Base-by-base conservation (phyloP, 2,888 invertebrate species). In the Sinelater perroti region DNA sequence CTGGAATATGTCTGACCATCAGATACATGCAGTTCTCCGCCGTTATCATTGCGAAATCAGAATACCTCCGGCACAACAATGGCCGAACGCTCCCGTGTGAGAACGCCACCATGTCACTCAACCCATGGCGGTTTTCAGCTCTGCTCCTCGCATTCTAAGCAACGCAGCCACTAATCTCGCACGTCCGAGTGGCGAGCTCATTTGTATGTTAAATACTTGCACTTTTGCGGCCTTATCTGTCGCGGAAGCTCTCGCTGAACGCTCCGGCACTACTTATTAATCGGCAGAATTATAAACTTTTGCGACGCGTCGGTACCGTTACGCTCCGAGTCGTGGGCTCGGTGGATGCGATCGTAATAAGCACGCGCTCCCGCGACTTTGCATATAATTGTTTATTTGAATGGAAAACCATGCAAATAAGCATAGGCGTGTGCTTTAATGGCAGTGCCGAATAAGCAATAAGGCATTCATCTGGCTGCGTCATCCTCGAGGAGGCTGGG, bases 381-480 rank as follows among this genome's bases (percentile, higher is more conserved):
- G 49, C 49, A 49, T 49, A 49, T 38, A 49, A 49, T 49, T 49
- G 49, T 26, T 47, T 47, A 28, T 44, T 44, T 28, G 24, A 35
- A 49, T 49, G 35, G 35, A 36, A 49, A 49, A 49, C 36, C 21
- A 49, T 49, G 36, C 49, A 49, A 49, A 47, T 47, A 47, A 5
- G 26, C 4, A 4, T 18, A 49, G 49, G 49, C 36, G 49, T 36
- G 49, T 49, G 18, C 46, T 46, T 46, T 46, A 46, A 46, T 46
- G 20, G 20, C 46, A 31, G 46, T 33, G 31, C 14, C 33, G 31
- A 46, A 46, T 46, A 46, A 44, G 17, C 13, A 28, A 46, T 46
- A 17, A 45, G 42, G 44, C 16, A 16, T 17, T 44, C n/a, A n/a
- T 18, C 18, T n/a, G 4, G 14, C 13, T 42, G 2, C 13, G 24